Base-by-base conservation (phyloP, 1,140 invertebrate species). In the Magallana angulata region DNA sequence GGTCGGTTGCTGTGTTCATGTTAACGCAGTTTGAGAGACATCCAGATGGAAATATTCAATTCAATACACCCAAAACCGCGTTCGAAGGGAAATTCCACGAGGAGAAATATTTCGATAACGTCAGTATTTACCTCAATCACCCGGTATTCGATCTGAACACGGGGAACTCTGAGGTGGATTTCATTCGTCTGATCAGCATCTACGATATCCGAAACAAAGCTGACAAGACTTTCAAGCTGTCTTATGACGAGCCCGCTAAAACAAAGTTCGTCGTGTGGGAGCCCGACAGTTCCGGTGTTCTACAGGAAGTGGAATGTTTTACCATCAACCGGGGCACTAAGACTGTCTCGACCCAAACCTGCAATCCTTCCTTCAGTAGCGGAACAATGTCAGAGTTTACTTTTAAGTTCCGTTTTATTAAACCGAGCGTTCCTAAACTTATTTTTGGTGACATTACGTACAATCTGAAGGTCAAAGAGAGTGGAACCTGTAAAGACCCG, bases 381-480 rank as follows among this genome's bases (percentile, higher is more conserved):
- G 16, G 88, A 14, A 1, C 7, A 36, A 76, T 16, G 57, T 57
- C n/a, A 60, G 58, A 59, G 18, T 48, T 90, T n/a, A 89, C 90
- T 14, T 88, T 93, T 64, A 89, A 82, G n/a, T 92, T 93, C 62
- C 58, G 68, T 8, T 92, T 90, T 60, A 86, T 88, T 9, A 71
- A 89, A 71, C 90, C 90, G 11, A 88, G 88, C 36, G 80, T 92
- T 84, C 89, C 90, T 24, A 87, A 89, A 11, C 86, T 92, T n/a
- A 88, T 92, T 16, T 92, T 93, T 86, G 93, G 93, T 14, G 91
- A 93, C 82, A 91, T 93, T 4, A 60, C 85, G 30, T 91, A 91
- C 64, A 92, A 92, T 56, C 71, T 89, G 1, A 90, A 88, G 30
- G 86, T 90, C 7, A 57, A 89, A 58, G 62, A 89, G 18, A 60